Evolutionary conservation across 2,888 invertebrate species (phyloP).

Genomic region (Tenthredo distinguenda): DNA sequence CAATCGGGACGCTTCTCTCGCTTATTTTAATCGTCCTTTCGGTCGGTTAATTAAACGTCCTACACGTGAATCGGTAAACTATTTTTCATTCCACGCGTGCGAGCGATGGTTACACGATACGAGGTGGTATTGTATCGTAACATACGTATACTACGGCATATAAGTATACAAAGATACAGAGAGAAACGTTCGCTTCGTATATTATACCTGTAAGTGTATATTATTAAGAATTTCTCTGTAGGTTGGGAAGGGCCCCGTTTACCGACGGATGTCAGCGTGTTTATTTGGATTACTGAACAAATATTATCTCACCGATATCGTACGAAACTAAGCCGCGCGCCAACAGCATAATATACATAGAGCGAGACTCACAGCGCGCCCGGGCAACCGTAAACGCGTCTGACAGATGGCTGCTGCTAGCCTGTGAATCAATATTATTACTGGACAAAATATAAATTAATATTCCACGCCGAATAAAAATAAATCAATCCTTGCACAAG

Average conservation of each 20-base stretch:
- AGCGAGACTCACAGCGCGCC: background rate
- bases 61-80: constrained; percentile 33
- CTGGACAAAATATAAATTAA: constrained; percentile 49
- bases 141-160: background rate
- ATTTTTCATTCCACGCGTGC: background rate
- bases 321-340: constrained; percentile 65
- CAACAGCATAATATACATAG: constrained; percentile 52
- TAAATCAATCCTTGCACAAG: constrained; percentile 24
- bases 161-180: background rate
- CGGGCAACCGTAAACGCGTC: constrained; percentile 54
- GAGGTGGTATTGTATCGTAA: background rate
- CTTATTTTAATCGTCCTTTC: constrained; percentile 4
- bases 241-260: constrained; percentile 20
- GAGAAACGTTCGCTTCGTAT: background rate
- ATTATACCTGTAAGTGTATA: background rate
- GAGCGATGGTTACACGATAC: background rate
- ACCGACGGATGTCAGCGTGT: constrained; percentile 56
- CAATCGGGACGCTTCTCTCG: constrained; percentile 40
- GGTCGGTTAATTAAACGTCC: constrained; percentile 36
- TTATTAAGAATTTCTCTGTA: background rate
- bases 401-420: constrained; percentile 69
- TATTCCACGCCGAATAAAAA: constrained; percentile 33
- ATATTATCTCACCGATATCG: constrained; percentile 67
- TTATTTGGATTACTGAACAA: constrained; percentile 66
- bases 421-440: constrained; percentile 69